A percentile compares a stretch with the other conserved stretches of the same genome.
Evolutionary conservation across 2,888 invertebrate species (phyloP).

Genomic region (Drosophila anceps): DNA sequence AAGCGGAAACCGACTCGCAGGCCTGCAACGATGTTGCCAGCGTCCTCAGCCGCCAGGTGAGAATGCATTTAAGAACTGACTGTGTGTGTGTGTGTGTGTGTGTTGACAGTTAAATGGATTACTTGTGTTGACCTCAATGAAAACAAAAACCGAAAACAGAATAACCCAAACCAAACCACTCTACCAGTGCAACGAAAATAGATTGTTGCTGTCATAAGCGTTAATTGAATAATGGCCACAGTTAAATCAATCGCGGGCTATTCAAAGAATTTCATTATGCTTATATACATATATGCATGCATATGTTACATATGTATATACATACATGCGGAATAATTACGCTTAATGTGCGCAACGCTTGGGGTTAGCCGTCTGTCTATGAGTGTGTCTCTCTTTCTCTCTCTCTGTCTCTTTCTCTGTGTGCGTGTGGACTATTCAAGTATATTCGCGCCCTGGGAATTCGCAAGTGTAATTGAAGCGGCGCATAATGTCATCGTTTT

Average conservation of each 20-base stretch:
- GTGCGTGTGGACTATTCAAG: constrained; percentile 3
- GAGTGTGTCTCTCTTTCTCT: constrained; percentile 1
- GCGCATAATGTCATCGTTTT: constrained; percentile 47
- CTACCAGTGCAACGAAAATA: constrained; percentile 29
- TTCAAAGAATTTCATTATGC: constrained; percentile 15
- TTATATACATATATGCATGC: background rate
- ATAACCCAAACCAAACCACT: background rate
- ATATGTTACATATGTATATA: background rate
- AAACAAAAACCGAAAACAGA: background rate
- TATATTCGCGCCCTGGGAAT: constrained; percentile 50
- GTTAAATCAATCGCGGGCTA: constrained; percentile 50
- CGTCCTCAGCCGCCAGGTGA: constrained; percentile 90
- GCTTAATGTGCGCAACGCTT: constrained; percentile 36
- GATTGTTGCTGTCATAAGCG: constrained; percentile 27
- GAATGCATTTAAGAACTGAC: constrained; percentile 12
- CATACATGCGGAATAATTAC: constrained; percentile 45
- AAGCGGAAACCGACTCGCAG: constrained; percentile 95
- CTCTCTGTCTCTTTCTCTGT: background rate
- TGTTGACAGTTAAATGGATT: constrained; percentile 57
- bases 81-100: background rate
- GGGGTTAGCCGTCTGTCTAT: background rate
- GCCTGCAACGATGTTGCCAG: constrained; percentile 94
- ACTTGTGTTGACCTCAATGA: constrained; percentile 46
- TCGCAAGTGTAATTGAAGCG: constrained; percentile 64
- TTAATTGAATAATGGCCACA: constrained; percentile 55